These are phyloP conservation scores for Drosophila lini DNA, from an alignment of 1,140 invertebrate species.

Conservation along the genomic window DNA sequence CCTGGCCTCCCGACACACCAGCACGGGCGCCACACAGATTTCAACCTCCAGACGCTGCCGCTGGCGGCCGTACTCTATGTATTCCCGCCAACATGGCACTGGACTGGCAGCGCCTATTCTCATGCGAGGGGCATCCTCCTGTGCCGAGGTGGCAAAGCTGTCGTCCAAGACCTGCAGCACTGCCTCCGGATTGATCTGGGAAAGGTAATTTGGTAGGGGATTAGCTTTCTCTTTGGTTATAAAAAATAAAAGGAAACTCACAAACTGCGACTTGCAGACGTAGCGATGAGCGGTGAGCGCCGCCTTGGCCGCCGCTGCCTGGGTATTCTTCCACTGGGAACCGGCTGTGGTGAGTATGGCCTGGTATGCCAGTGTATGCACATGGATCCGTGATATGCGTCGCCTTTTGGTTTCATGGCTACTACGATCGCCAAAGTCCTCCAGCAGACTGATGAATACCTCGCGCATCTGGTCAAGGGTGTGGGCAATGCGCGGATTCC, in stretches of 20 bases:
- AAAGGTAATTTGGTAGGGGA: neutral
- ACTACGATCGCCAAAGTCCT: conserved; percentile 56
- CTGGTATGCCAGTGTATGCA: conserved; percentile 95
- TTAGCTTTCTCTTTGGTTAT: too few relatives aligned
- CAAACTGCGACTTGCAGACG: conserved; percentile 91
- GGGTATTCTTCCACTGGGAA: conserved; percentile 90
- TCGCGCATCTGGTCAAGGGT: conserved; percentile 94
- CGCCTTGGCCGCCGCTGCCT: conserved; percentile 93
- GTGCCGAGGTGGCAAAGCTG: conserved; percentile 91
- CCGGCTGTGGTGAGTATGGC: conserved; percentile 90
- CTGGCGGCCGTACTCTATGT: conserved; percentile 83
- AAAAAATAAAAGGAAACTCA: conserved; percentile 68
- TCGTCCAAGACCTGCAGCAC: conserved; percentile 92
- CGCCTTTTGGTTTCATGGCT: conserved; percentile 75
- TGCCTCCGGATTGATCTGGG: conserved; percentile 88
- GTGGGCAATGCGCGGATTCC: conserved; percentile 91
- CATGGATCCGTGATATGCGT: conserved; percentile 91
- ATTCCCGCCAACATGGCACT: conserved; percentile 93
- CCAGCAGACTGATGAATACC: conserved; percentile 87
- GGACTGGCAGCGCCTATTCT: conserved; percentile 89
- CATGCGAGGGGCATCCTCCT: conserved; percentile 85
- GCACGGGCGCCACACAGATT: conserved; percentile 93
- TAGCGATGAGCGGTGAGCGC: conserved; percentile 93
- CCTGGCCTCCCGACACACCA: conserved; percentile 92
- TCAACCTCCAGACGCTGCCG: conserved; percentile 85